Evolutionary conservation across 2,888 invertebrate species (phyloP).

Genomic region (Euplagia quadripunctaria): DNA sequence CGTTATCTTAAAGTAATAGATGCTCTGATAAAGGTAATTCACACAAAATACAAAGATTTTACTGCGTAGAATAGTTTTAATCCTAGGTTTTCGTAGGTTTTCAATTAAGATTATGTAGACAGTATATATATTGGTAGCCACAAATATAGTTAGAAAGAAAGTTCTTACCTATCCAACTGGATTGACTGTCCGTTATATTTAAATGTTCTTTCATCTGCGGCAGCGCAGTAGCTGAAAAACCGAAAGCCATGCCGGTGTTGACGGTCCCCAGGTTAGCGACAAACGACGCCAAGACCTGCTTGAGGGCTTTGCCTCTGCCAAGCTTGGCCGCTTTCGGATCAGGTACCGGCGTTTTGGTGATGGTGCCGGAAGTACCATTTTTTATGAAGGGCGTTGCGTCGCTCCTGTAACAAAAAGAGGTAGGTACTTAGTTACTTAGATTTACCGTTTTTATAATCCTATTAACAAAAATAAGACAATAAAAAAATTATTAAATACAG

Average conservation of each 20-base stretch:
- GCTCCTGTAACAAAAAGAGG: slow-evolving; percentile 66
- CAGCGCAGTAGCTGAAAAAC: slow-evolving; percentile 89
- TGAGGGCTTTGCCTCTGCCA: slow-evolving; percentile 79
- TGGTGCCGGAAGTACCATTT: slow-evolving; percentile 69
- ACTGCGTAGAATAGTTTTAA: background rate
- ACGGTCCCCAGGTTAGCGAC: slow-evolving; percentile 90
- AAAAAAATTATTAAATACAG: too few relatives aligned
- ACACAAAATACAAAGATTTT: background rate
- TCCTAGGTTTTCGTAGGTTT: background rate
- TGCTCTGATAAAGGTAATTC: background rate
- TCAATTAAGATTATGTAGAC: background rate
- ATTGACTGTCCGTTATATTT: slow-evolving; percentile 85
- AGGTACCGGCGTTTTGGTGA: slow-evolving; percentile 65
- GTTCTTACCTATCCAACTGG: slow-evolving; percentile 90
- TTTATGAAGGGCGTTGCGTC: slow-evolving; percentile 78
- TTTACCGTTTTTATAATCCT: background rate
- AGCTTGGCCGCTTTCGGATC: slow-evolving; percentile 64
- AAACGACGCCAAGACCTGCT: slow-evolving; percentile 88
- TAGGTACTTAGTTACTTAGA: background rate
- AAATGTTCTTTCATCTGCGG: slow-evolving; percentile 87
- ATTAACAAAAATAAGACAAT: too few relatives aligned
- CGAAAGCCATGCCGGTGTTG: slow-evolving; percentile 91
- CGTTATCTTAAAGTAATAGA: slow-evolving; percentile 7
- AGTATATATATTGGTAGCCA: background rate
- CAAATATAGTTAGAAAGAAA: background rate